Base-by-base conservation (phyloP, 92 coral and sea anemone genomes). In the Porites evermanni region DNA sequence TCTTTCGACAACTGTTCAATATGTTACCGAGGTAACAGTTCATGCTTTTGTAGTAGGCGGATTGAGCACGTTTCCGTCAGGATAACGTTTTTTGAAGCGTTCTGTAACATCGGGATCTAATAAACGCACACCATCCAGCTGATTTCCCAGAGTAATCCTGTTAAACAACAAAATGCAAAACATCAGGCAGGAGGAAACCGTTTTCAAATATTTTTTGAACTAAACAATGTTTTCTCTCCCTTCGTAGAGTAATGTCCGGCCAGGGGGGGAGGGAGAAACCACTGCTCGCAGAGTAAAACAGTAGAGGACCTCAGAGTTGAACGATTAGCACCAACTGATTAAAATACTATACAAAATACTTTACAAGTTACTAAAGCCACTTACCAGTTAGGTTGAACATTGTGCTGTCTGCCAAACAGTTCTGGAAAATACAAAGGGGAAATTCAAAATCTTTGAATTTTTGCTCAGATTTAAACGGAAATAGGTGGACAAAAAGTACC, bases 131-230 rank as follows among this genome's bases (percentile, higher is more conserved):
- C 99, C 99, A 64, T 97, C 99, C 63, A 97, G 72, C 84, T 97
- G 99, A 85, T 97, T 97, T 13, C 99, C 99, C 74, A 97, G 94
- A 54, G 99, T 97, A 65, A 97, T 84, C 99, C 99, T 97, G 85
- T 20, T 9, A 24, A 72, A 13, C 21, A 24, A 66, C 12, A 67
- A 64, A 5, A 12, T 2, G 9, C 10, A 9, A 29, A 3, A 52
- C 14, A 63, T n/a, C n/a, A n/a, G n/a, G n/a, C n/a, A n/a, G n/a
- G n/a, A n/a, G n/a, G n/a, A n/a, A n/a, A n/a, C n/a, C n/a, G n/a
- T n/a, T n/a, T n/a, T n/a, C n/a, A n/a, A n/a, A n/a, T n/a, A 14
- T 14, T 9, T 9, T 10, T 18, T 60, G 64, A n/a, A n/a, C n/a
- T n/a, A n/a, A n/a, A n/a, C n/a, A n/a, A n/a, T n/a, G n/a, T n/a